These are phyloP conservation scores for Diplazon laetatorius DNA, from an alignment of 2,888 invertebrate genomes.

Conservation along the genomic window DNA sequence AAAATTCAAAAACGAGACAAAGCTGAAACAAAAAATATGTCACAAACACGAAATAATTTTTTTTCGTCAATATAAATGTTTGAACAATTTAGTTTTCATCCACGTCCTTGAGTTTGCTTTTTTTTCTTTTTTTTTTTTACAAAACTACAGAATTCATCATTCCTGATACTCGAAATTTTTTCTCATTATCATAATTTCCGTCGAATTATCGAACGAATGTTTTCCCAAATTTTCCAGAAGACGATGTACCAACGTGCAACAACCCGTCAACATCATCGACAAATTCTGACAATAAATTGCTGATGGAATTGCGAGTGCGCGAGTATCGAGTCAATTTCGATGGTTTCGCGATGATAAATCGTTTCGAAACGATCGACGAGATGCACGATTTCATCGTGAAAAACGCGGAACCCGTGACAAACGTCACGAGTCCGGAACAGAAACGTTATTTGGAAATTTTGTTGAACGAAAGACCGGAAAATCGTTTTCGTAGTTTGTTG, in stretches of 20 bases:
- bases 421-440: constrained; percentile 54
- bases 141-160: not conserved
- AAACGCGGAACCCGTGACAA: constrained; percentile 46
- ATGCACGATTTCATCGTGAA: constrained; percentile 68
- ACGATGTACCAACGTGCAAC: constrained; percentile 22
- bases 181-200: not conserved
- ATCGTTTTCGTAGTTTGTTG: constrained; percentile 64
- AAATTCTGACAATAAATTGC: constrained; percentile 46
- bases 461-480: constrained; percentile 61
- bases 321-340: constrained; percentile 67
- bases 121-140: not conserved
- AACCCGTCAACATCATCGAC: constrained; percentile 8
- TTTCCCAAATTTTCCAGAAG: constrained; percentile 36
- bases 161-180: not conserved
- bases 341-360: constrained; percentile 67
- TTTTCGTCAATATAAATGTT: too few species aligned
- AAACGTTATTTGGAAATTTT: constrained; percentile 64
- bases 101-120: not conserved
- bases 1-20: too few species aligned
- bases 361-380: constrained; percentile 64
- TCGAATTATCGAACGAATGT: not conserved
- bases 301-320: constrained; percentile 57
- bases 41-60: too few species aligned
- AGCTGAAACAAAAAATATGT: too few species aligned
- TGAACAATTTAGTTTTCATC: too few species aligned